Base-by-base conservation (phyloP, 2,113 vertebrate species). In the Pavo muticus region DNA sequence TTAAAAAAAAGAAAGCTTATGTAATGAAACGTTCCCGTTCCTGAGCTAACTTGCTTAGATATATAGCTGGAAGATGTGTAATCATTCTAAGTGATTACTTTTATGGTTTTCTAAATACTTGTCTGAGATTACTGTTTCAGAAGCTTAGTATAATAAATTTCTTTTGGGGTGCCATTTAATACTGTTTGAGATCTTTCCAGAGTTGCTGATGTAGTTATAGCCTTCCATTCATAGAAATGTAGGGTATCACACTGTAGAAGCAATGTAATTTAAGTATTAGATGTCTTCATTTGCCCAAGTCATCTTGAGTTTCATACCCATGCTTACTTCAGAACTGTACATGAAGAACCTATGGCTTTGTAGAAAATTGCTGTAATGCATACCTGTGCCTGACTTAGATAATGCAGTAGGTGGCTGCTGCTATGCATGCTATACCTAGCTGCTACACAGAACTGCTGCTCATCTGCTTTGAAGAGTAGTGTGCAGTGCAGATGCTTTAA, bases 301-400 rank as follows among this genome's bases (percentile, higher is more conserved):
- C 67, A 4, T 50, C 84, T n/a, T 30, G 17, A 27, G 7, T 14
- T 87, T 87, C 1, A 1, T 52, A 3, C 11, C 67, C 27, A 4
- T 14, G 47, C 42, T 45, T 56, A 2, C 21, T 57, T 64, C 14
- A 82, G 52, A n/a, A 30, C 37, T 2, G 0, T 45, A 1, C 7
- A 15, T 47, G 35, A 45, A 71, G 30, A 77, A 13, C 8, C 27
- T n/a, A 21, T 0, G 8, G 17, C n/a, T 84, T 12, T 42, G 35
- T 45, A 47, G 47, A 39, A 63, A 32, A 3, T 15, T 67, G 50
- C 42, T 0, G 6, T 5, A 4, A 3, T 11, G 32, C 8, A 0
- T 39, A 11, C 16, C 18, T 20, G 6, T 29, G 23, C 4, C 0
- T 18, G 42, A 29, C 0, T 13, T 3, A 0, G 10, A 5, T 13